Evolutionary conservation across 1,140 invertebrate species (phyloP), one percentile per base, ranked within the genome.

Genomic region (Macrobrachium nipponense): DNA sequence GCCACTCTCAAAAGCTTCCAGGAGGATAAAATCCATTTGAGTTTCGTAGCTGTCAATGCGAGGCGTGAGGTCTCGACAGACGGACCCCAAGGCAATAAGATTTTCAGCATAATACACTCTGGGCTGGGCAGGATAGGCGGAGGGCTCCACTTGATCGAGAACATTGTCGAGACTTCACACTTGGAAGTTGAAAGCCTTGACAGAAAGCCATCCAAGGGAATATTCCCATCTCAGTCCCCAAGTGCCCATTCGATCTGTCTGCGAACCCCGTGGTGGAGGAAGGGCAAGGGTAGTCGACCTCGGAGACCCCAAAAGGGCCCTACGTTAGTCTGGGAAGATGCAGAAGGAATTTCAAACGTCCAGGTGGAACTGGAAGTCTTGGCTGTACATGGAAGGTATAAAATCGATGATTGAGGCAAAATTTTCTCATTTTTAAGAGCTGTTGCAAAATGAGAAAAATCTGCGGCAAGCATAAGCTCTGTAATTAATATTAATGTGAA

Each of bases 351-450:
- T 18, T 79, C 80, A 11, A 59, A 76, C 75, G 10, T 80, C 62
- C 68, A 66, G 77, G 73, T 82, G 58, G 72, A 77, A 23, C 76
- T 88, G 27, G 80, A 88, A 62, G 80, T 88, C 66, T 62, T 88
- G 60, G 84, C 82, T 20, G 84, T 88, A 18, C 81, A 88, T 80
- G 87, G 87, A 82, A 88, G 87, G 87, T 83, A 44, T 15, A 60
- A 60, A 2, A 8, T 60, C 18, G 8, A 0, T 20, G 20, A 15
- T 76, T 14, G 43, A n/a, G 12, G 73, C 27, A 10, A n/a, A 3
- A 5, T 68, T 68, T 36, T 68, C 11, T 8, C 6, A 5, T 27
- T 68, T 68, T 27, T 8, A 68, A 11, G 64, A 20, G 8, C 27
- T n/a, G 64, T 51, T 12, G 8, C 51, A 10, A 12, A 12, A 51